Base-by-base conservation (phyloP, 2,797 vertebrate genomes). In the Diceros bicornis region DNA sequence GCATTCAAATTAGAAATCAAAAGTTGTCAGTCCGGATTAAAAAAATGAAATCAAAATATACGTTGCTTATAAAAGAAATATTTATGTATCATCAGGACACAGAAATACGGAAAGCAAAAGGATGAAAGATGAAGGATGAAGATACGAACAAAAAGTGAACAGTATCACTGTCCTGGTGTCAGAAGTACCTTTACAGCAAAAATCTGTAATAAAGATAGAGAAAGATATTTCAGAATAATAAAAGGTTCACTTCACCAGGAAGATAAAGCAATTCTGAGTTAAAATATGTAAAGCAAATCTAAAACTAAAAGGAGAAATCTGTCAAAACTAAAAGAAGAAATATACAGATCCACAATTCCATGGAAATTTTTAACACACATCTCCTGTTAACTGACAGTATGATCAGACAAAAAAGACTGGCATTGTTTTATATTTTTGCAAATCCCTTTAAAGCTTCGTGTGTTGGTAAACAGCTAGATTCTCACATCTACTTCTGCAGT, bases 1-100 rank as follows among this genome's bases (percentile, higher is more conserved):
- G n/a, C 11, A 68, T 82, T 95, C 84, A 89, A 50, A 89, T 92
- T 79, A 66, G 66, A 84, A 84, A 47, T 59, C 68, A 78, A 75
- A 87, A 47, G 3, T 85, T 86, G 20, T 75, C n/a, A 72, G 2
- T 59, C 27, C 78, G 11, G 21, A 37, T 64, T 10, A 25, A 52
- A 92, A 81, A 68, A 64, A 37, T 61, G 61, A 75, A 81, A 78
- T 81, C 2, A 41, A 86, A 64, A 81, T 71, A 64, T 25, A 81
- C 2, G 13, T 32, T 29, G 7, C n/a, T 87, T 79, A 72, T 29
- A 41, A 61, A 16, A n/a, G 25, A 71, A 95, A 74, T 1, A 71
- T 77, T 55, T 74, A 29, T 59, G 13, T 23, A 29, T 62, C 79
- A 29, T 62, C 79, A 85, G 9, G 17, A 62, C 6, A 87, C 12